phyloP scores from a whole-genome alignment of 2,113 vertebrate genomes.

The Sapayoa aenigma region DNA sequence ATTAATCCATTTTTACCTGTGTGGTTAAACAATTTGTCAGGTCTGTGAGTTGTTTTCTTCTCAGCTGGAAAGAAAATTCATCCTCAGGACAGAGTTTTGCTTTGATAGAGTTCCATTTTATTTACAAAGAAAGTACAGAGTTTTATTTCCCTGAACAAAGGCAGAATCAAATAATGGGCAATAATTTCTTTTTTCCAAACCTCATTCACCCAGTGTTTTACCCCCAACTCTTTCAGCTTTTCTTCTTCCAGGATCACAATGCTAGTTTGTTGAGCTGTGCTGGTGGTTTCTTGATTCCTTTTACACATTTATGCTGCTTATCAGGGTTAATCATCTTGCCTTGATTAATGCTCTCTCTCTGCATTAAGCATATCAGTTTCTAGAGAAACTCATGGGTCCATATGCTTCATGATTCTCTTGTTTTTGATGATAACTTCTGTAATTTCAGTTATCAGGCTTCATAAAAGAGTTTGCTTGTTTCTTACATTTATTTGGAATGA shows the following conservation, averaged over 20 bases:
- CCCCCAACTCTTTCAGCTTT: constrained; percentile 43
- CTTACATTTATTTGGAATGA: constrained; percentile 55
- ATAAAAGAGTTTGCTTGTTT: constrained; percentile 53
- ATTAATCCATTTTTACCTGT: constrained; percentile 57
- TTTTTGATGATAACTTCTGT: constrained; percentile 48
- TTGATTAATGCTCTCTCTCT: constrained; percentile 45
- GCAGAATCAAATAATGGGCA: constrained; percentile 20
- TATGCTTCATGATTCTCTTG: constrained; percentile 9
- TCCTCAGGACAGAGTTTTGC: constrained; percentile 24
- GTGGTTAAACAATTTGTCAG: constrained; percentile 28
- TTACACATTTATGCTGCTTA: constrained; percentile 24
- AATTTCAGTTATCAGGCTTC: constrained; percentile 52
- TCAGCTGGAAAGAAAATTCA: constrained; percentile 29
- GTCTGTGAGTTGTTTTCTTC: constrained; percentile 39
- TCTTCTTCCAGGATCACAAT: constrained; percentile 17
- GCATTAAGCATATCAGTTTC: constrained; percentile 54
- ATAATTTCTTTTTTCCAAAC: constrained; percentile 1
- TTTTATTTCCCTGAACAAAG: constrained; percentile 47
- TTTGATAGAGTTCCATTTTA: constrained; percentile 52
- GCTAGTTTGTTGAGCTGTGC: background rate
- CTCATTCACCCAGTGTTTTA: constrained; percentile 33
- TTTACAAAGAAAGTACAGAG: constrained; percentile 33
- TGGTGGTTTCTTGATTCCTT: constrained; percentile 37
- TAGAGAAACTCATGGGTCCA: constrained; percentile 12
- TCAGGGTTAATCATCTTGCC: constrained; percentile 40